Evolutionary conservation across 2,888 invertebrate species (phyloP), one percentile per base, ranked within the genome.

Genomic region (Lamellibrachia satsuma): DNA sequence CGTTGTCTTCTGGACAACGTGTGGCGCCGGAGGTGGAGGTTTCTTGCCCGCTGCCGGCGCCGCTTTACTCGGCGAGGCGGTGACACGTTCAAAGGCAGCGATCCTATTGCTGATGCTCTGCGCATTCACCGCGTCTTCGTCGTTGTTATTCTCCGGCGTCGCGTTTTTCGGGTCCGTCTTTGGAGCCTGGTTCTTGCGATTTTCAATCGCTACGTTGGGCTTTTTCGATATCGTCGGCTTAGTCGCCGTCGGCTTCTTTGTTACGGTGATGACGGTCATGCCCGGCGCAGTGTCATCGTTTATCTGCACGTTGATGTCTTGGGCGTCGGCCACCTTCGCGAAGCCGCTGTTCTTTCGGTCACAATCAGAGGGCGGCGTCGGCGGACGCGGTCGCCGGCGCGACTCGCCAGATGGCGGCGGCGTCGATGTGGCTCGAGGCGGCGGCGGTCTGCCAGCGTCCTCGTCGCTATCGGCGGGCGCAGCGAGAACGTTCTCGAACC

Each of bases 1-100:
- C 91, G 52, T 75, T 52, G 4, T 91, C 92, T 92, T 60, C 92
- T 57, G 57, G 8, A 57, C 57, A 15, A 75, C 75, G 75, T 22
- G 6, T 75, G 75, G 22, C 75, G 6, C n/a, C 75, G 75, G 75
- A 3, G 75, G 75, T 15, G 75, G 75, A 75, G 75, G 75, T 22
- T 75, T 75, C 75, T 22, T 75, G 15, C 22, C 75, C 75, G 75
- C 75, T 75, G 75, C 75, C 22, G 75, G 75, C 15, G 75, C 75
- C 4, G n/a, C 75, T 75, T 75, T 75, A 4, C 22, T n/a, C 75
- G 22, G 75, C 22, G 75, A 75, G 75, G 75, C 22, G 22, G 0
- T 75, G 75, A 15, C 75, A 75, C 75, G 11, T n/a, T 75, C 75
- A 75, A 75, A 75, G 22, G 75, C 75, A 11, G 75, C 75, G 22